Conservation (phyloP, 2,797 vertebrate genomes). For the Pampus argenteus region DNA sequence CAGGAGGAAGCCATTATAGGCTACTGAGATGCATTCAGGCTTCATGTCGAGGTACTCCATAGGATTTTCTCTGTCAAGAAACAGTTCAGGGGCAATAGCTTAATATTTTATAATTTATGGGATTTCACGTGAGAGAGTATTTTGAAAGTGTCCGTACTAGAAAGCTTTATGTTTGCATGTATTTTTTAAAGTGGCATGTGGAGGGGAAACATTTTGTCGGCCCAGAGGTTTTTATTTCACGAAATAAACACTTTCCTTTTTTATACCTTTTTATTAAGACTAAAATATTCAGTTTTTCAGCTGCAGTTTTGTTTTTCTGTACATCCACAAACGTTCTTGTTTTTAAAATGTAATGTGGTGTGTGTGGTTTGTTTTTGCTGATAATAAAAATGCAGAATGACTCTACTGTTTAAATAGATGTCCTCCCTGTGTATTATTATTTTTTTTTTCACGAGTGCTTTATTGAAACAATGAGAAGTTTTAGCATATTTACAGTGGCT, state of each 20-base stretch:
- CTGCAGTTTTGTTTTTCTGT: constrained; percentile 72
- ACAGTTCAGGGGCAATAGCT: constrained; percentile 75
- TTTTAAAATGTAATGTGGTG: constrained; percentile 81
- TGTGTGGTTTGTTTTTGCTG: constrained; percentile 81
- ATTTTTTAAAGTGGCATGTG: constrained; percentile 82
- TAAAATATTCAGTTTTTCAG: constrained; percentile 66
- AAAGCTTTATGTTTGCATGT: constrained; percentile 84
- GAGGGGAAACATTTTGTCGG: constrained; percentile 72
- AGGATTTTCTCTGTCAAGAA: constrained; percentile 68
- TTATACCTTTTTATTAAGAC: constrained; percentile 75
- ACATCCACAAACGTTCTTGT: constrained; percentile 77
- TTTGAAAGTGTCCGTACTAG: constrained; percentile 75
- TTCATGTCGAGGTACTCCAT: constrained; percentile 49
- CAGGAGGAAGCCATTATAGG: constrained; percentile 41
- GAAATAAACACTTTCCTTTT: constrained; percentile 75
- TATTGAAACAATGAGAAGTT: not conserved
- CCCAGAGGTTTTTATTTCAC: constrained; percentile 76
- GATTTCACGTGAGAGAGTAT: constrained; percentile 67
- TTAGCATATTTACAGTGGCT: too few species aligned
- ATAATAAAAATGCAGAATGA: constrained; percentile 81
- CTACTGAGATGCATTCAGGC: constrained; percentile 29
- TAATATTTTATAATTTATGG: constrained; percentile 78
- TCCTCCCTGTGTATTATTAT: constrained; percentile 20
- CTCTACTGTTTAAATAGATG: constrained; percentile 70
- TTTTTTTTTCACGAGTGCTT: not conserved